phyloP scores from a whole-genome alignment of 2,797 vertebrate species.

The Champsocephalus esox region DNA sequence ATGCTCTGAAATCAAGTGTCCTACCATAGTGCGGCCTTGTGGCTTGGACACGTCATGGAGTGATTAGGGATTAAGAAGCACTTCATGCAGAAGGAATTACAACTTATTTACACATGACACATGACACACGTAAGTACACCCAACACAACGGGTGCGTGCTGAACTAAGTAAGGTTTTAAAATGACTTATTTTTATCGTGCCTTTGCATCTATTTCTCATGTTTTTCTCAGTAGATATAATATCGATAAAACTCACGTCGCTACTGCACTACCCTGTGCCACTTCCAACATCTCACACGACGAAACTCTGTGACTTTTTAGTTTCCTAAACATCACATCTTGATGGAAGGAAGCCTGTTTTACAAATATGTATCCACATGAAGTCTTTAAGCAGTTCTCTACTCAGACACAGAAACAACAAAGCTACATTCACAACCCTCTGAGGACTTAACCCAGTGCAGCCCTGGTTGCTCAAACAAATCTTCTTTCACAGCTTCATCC shows the following conservation, averaged over 20 bases:
- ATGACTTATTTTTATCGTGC: no score
- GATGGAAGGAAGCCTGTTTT: neutral
- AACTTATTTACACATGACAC: neutral
- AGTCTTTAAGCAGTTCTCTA: neutral
- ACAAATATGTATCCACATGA: neutral
- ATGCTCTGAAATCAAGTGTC: slow-evolving; percentile 20
- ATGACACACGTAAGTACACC: neutral
- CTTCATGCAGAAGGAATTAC: neutral
- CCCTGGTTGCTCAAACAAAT: slow-evolving; percentile 39
- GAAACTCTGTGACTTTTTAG: neutral
- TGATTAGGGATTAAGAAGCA: neutral
- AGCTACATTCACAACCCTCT: slow-evolving; percentile 29
- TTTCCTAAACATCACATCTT: neutral
- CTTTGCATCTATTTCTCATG: neutral
- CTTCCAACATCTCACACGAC: neutral
- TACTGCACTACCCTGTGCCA: neutral
- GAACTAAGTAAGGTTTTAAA: neutral
- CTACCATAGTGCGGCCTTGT: neutral
- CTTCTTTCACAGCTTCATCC: slow-evolving; percentile 35
- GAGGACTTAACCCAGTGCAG: slow-evolving; percentile 11
- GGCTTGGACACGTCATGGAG: neutral
- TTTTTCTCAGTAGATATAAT: neutral
- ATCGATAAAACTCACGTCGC: neutral
- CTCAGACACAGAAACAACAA: slow-evolving; percentile 3
- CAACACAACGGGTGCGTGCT: no score